Percentiles rank a stretch among this genome's conserved stretches.
phyloP scores from a whole-genome alignment of 2,113 vertebrate genomes.

The Irena cyanogastra region DNA sequence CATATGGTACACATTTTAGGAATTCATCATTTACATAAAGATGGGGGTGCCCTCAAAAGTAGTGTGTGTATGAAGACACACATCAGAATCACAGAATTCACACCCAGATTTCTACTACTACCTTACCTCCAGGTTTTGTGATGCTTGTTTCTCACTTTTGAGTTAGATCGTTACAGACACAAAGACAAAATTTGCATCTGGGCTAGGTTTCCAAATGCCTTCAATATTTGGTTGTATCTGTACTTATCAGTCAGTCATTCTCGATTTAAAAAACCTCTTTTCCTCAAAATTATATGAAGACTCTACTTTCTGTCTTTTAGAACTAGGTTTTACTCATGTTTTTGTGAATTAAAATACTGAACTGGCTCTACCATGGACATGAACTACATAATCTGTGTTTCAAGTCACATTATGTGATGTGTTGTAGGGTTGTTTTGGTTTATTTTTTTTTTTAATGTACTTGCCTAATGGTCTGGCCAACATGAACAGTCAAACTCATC shows the following conservation, averaged over 20 bases:
- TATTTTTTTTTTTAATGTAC: not conserved
- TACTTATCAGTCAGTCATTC: not conserved
- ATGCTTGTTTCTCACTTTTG: not conserved
- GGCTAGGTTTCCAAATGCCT: not conserved
- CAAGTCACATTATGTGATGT: not conserved
- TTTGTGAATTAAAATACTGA: not conserved
- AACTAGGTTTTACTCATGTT: not conserved
- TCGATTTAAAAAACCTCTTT: rapidly evolving
- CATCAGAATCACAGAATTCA: not conserved
- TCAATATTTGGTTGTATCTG: not conserved
- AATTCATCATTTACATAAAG: constrained; percentile 8
- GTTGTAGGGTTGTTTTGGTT: too few relatives aligned
- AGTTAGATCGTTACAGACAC: not conserved
- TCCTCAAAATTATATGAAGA: not conserved
- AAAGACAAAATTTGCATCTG: not conserved
- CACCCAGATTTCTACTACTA: not conserved
- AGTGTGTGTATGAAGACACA: not conserved
- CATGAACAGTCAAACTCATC: not conserved
- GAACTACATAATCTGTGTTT: not conserved
- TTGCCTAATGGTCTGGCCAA: not conserved
- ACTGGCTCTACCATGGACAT: not conserved
- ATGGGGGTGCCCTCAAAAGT: not conserved
- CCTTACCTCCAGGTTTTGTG: not conserved
- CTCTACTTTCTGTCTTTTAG: not conserved
- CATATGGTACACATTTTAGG: not conserved